These are phyloP conservation scores for Poicephalus meyeri DNA, from an alignment of 2,113 vertebrate species.

Conservation along the genomic window DNA sequence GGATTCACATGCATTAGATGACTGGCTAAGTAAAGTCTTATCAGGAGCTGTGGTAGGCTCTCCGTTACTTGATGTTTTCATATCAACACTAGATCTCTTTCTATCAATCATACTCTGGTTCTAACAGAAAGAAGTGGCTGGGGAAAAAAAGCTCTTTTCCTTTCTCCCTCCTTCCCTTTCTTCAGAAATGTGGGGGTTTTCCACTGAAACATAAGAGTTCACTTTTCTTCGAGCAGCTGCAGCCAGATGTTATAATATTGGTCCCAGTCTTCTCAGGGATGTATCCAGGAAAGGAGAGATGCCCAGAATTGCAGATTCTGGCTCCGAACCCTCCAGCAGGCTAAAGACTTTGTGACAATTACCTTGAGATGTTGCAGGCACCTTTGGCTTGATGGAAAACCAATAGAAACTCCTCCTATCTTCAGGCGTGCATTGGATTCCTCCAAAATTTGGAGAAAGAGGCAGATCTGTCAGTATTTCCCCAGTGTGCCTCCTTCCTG, in stretches of 20 bases:
- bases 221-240: background rate
- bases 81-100: background rate
- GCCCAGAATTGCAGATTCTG: background rate
- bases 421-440: background rate
- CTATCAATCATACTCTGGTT: background rate
- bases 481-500: background rate
- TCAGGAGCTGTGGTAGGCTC: background rate
- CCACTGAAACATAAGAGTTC: background rate
- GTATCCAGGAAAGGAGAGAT: background rate
- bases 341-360: background rate
- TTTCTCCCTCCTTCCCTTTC: background rate
- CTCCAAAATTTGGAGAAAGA: background rate
- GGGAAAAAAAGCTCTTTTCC: background rate
- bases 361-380: background rate
- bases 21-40: background rate
- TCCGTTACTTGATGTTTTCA: background rate
- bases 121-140: background rate
- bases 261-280: background rate
- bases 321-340: background rate
- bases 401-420: background rate
- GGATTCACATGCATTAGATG: background rate
- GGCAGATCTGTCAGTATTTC: background rate
- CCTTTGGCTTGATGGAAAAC: background rate
- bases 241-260: background rate
- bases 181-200: background rate